Base-by-base conservation (phyloP, 2,797 vertebrate species). In the Platyrinchus mystaceus region DNA sequence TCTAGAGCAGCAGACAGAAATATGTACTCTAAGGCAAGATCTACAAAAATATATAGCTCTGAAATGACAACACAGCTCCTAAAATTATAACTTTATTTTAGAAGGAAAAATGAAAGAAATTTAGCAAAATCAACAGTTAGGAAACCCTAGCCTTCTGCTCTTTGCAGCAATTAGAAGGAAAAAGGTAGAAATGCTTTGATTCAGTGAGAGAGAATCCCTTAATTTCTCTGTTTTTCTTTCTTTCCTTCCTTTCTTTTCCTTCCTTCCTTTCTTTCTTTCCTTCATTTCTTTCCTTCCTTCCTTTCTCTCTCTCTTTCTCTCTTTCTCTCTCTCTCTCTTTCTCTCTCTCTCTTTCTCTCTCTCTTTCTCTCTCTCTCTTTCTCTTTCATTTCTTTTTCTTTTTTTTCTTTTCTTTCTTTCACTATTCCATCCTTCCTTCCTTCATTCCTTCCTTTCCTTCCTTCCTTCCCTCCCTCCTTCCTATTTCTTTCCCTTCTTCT, bases 1-100 rank as follows among this genome's bases (percentile, higher is more conserved):
- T 93, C 90, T 93, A 88, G 95, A 91, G 74, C 88, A 90, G 93
- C 92, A 96, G 94, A 90, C 55, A 95, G 97, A 95, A 89, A 87
- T 89, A 84, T 1, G 46, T 55, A 93, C 34, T 87, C 41, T 60
- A 66, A 93, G 55, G 74, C 41, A 75, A 91, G 70, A 87, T 55
- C 89, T 89, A 73, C 62, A 64, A 91, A 95, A 95, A 73, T 90
- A 74, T 43, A 62, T 94, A 94, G 69, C 87, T 81, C 94, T 88
- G 58, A 66, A 94, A 87, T 62, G 59, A 92, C 75, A 86, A 83
- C 26, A 53, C 3, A 22, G n/a, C 69, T 89, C 62, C 89, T 89
- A 83, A 87, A 93, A 73, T 84, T 75, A 32, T 59, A 92, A 95
- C 71, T 96, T 96, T 77, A 28, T 77, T 66, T 58, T 49, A 79